Conservation (phyloP, 2,113 vertebrate species). For the Acrocephalus kingi region DNA sequence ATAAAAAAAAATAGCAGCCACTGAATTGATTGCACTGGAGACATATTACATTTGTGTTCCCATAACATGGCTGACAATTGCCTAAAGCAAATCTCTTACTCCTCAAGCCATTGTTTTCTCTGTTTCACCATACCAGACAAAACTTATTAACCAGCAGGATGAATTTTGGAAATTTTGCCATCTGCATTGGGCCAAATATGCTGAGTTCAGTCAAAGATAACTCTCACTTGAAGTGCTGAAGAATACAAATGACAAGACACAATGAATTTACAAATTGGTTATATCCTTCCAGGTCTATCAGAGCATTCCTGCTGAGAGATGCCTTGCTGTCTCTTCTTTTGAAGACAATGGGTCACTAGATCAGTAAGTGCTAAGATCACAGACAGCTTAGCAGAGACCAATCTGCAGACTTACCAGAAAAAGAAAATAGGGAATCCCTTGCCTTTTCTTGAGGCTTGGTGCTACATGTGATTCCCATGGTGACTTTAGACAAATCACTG, state of each 20-base stretch:
- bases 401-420: neutral
- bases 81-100: conserved; percentile 76
- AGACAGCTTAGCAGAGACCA: neutral
- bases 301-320: neutral
- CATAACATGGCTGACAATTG: conserved; percentile 75
- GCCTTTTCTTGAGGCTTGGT: neutral
- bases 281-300: fast-evolving
- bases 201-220: conserved; percentile 56
- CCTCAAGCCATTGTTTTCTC: conserved; percentile 76
- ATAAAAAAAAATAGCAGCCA: neutral
- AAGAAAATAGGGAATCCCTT: neutral
- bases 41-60: neutral
- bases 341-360: neutral
- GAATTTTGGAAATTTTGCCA: conserved; percentile 80
- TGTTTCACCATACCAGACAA: conserved; percentile 79
- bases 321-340: neutral
- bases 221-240: conserved; percentile 65
- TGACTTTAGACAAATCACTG: neutral
- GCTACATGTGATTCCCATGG: neutral
- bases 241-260: conserved; percentile 69
- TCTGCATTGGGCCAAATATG: conserved; percentile 79
- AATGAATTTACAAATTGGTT: neutral
- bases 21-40: neutral
- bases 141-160: conserved; percentile 78
- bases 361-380: neutral